Evolutionary conservation across 1,140 invertebrate species (phyloP).

Genomic region (Diabrotica undecimpunctata): DNA sequence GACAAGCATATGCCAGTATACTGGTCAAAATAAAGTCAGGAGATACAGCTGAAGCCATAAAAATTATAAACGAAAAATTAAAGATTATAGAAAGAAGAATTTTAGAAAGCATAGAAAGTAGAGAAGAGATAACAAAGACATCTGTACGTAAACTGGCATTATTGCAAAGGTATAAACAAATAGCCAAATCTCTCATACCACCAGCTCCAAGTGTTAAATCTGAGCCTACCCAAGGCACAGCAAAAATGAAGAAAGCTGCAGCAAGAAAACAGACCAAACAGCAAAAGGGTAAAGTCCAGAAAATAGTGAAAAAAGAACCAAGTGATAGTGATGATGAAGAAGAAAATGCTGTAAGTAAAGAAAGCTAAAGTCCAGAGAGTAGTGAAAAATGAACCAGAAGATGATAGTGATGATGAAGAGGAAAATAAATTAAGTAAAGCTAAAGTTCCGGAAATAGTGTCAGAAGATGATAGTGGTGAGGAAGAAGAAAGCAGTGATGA

Average conservation of each 20-base stretch:
- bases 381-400: constrained; percentile 12
- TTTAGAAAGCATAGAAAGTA: no score
- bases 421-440: no score
- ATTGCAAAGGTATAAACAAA: constrained; percentile 17
- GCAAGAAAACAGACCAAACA: constrained; percentile 9
- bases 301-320: constrained; percentile 12
- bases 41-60: constrained; percentile 19
- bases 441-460: constrained; percentile 13
- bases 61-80: constrained; percentile 25
- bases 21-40: neutral
- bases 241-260: constrained; percentile 16
- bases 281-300: constrained; percentile 5
- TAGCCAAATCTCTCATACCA: constrained; percentile 9
- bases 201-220: constrained; percentile 6
- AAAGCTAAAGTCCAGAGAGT: neutral
- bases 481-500: constrained; percentile 30
- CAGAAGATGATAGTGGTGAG: constrained; percentile 13
- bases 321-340: constrained; percentile 4
- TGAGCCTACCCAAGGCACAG: constrained; percentile 14
- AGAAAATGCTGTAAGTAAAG: neutral
- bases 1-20: no score
- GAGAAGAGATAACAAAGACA: constrained; percentile 27
- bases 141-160: constrained; percentile 29
- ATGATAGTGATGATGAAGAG: constrained; percentile 18
- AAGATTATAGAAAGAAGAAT: constrained; percentile 20